These are phyloP conservation scores for Metacarcinus magister DNA, from an alignment of 2,888 invertebrate species.

Conservation along the genomic window DNA sequence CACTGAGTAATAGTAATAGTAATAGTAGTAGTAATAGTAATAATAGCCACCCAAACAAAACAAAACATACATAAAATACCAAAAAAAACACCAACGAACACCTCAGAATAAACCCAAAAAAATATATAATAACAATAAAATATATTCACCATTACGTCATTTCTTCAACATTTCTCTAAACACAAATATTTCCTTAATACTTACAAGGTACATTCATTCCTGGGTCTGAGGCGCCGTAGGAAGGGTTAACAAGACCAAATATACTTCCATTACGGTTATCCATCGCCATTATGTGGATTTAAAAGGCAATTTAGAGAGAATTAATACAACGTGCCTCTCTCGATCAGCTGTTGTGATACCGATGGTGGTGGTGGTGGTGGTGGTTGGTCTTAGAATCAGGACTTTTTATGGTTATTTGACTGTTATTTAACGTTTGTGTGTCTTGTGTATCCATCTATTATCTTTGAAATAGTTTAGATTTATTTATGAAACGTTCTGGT, in stretches of 20 bases:
- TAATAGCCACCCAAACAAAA: neutral
- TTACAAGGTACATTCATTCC: conserved; percentile 76
- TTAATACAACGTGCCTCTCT: too few species aligned
- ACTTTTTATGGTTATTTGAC: too few species aligned
- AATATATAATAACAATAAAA: neutral
- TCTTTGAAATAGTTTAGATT: too few species aligned
- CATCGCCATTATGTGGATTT: conserved; percentile 72
- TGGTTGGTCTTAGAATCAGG: too few species aligned
- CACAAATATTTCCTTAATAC: too few species aligned
- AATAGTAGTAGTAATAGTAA: neutral
- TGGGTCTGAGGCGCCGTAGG: conserved; percentile 75
- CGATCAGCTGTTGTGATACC: too few species aligned
- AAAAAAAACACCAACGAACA: neutral
- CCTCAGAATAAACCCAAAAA: neutral
- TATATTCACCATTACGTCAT: neutral
- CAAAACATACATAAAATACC: neutral
- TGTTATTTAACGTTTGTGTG: too few species aligned
- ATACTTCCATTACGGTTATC: conserved; percentile 72
- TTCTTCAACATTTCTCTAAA: neutral
- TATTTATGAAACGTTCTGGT: too few species aligned
- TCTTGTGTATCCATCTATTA: too few species aligned
- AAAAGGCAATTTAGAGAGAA: too few species aligned
- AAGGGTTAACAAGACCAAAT: conserved; percentile 65
- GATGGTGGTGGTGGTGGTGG: too few species aligned
- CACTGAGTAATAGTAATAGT: too few species aligned